phyloP scores from a whole-genome alignment of 1,140 invertebrate genomes.

The Drosophila quadrilineata region DNA sequence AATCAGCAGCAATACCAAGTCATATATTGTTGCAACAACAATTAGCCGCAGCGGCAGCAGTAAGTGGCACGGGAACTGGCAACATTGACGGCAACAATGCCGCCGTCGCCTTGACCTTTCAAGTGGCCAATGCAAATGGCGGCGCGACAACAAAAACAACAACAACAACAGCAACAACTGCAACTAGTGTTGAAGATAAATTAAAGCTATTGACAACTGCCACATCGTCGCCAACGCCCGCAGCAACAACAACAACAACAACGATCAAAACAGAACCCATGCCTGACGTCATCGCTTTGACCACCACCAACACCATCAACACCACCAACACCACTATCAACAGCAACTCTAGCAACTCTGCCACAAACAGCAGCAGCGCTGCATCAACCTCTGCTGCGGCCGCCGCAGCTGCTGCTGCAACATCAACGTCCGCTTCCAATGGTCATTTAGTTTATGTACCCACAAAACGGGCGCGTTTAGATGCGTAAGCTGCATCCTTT shows the following conservation, averaged over 20 bases:
- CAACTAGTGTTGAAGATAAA: conserved; percentile 58
- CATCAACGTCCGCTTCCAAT: conserved; percentile 48
- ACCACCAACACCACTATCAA: conserved; percentile 17
- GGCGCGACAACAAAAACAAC: conserved; percentile 38
- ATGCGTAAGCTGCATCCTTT: conserved; percentile 60
- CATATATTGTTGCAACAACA: conserved; percentile 77
- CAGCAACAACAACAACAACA: neutral
- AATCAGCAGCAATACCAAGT: conserved; percentile 57
- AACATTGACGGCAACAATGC: conserved; percentile 39
- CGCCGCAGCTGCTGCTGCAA: conserved; percentile 3
- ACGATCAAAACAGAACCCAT: conserved; percentile 74
- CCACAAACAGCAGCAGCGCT: conserved; percentile 27
- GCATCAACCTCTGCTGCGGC: conserved; percentile 48
- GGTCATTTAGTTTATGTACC: conserved; percentile 65
- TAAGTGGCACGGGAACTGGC: conserved; percentile 32
- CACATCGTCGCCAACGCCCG: conserved; percentile 22
- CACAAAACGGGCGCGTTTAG: conserved; percentile 67
- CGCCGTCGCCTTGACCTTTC: conserved; percentile 48
- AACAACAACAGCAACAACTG: conserved; percentile 26
- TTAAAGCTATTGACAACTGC: conserved; percentile 67
- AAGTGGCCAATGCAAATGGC: conserved; percentile 58
- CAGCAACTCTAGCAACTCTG: conserved; percentile 3
- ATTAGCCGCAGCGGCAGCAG: conserved; percentile 53
- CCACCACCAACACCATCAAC: conserved; percentile 22
- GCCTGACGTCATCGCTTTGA: conserved; percentile 64